These are phyloP conservation scores for Lissocephala sabroskyi DNA, from an alignment of 2,888 invertebrate genomes.

Conservation along the genomic window DNA sequence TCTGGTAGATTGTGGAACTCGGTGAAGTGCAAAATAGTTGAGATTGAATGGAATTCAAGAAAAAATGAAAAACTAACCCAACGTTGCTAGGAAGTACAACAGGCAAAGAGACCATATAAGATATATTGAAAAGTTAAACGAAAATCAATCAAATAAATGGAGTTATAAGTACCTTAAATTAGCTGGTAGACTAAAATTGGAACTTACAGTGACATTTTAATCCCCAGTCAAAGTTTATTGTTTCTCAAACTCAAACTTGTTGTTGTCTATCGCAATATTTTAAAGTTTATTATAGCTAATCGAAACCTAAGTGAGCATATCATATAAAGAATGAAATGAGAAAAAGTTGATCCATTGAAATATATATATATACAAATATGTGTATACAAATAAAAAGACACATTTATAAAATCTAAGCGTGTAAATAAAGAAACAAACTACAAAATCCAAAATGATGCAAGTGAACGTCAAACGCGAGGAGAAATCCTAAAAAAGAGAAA, in stretches of 20 bases:
- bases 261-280: slow-evolving; percentile 38
- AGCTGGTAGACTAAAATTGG: slow-evolving; percentile 55
- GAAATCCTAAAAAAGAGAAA: slow-evolving; percentile 12
- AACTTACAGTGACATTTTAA: slow-evolving; percentile 17
- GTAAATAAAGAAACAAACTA: slow-evolving; percentile 65
- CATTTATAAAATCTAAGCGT: slow-evolving; percentile 11
- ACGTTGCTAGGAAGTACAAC: slow-evolving; percentile 23
- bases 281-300: slow-evolving; percentile 23
- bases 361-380: slow-evolving; percentile 51
- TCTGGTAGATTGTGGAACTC: too few relatives aligned
- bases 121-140: slow-evolving; percentile 20
- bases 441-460: slow-evolving; percentile 52
- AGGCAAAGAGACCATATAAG: slow-evolving; percentile 2
- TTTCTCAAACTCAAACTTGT: slow-evolving; percentile 21
- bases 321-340: slow-evolving; percentile 15
- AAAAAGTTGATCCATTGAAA: slow-evolving; percentile 54
- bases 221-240: too few relatives aligned
- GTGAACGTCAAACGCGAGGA: slow-evolving; percentile 34
- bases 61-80: slow-evolving; percentile 35
- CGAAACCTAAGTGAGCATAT: slow-evolving; percentile 30
- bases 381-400: slow-evolving; percentile 19
- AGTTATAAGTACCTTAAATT: slow-evolving; percentile 72
- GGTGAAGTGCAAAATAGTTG: neutral
- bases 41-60: slow-evolving; percentile 6
- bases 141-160: slow-evolving; percentile 57